Conservation (phyloP, 30 jellyfish, hydroid and myxozoan species). For the Turritopsis dohrnii region DNA sequence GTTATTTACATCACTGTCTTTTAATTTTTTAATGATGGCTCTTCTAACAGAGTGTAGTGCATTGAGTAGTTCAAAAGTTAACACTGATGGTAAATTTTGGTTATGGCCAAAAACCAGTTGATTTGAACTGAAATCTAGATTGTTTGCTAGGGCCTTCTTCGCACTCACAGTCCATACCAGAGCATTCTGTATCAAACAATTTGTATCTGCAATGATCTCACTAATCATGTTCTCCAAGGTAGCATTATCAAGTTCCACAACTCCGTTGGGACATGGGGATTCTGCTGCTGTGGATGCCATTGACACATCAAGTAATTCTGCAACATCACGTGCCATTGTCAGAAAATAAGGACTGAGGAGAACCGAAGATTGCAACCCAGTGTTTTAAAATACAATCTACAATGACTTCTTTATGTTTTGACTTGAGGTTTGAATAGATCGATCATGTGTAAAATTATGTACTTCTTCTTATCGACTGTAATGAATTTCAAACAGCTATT, state of each 20-base stretch:
- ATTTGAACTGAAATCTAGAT: not conserved
- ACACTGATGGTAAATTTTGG: not conserved
- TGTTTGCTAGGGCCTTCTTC: not conserved
- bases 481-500: no score
- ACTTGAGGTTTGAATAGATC: not conserved
- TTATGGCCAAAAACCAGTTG: not conserved
- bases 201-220: not conserved
- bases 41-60: no score
- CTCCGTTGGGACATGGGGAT: not conserved
- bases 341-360: not conserved
- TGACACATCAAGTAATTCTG: not conserved
- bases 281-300: not conserved
- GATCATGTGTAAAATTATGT: not conserved
- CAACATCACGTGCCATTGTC: not conserved
- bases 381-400: not conserved
- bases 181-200: not conserved
- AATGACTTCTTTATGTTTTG: not conserved
- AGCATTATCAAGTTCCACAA: not conserved
- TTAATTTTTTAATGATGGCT: no score
- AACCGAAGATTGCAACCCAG: not conserved
- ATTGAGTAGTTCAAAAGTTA: no score
- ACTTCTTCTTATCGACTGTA: no score
- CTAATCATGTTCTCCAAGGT: not conserved
- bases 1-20: no score
- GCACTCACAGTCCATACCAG: not conserved